Evolutionary conservation across 1,140 invertebrate species (phyloP).

Genomic region (Conopomorpha cramerella): DNA sequence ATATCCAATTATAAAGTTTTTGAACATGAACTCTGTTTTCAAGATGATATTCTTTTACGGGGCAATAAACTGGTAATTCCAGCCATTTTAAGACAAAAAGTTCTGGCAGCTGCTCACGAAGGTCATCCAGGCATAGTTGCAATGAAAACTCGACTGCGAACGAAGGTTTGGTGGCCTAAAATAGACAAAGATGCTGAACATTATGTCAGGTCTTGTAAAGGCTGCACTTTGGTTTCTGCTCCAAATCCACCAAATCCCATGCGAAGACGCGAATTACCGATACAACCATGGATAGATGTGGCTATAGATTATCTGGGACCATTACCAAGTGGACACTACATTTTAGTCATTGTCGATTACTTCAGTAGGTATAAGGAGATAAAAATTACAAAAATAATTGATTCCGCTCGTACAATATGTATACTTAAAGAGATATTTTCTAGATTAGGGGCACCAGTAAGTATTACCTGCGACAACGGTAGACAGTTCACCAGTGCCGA

Average conservation of each 20-base stretch:
- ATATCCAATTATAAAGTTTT: slow-evolving; percentile 1
- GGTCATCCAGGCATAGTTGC: slow-evolving; percentile 44
- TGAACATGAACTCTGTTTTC: slow-evolving; percentile 3
- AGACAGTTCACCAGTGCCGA: slow-evolving; percentile 8
- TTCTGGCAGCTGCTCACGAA: slow-evolving; percentile 19
- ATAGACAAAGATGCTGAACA: slow-evolving; percentile 42
- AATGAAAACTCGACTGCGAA: slow-evolving; percentile 56
- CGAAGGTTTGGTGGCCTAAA: slow-evolving; percentile 49
- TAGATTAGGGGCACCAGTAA: background rate
- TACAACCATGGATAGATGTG: slow-evolving; percentile 10
- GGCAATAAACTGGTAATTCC: slow-evolving; percentile 1
- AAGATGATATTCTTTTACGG: slow-evolving; percentile 1
- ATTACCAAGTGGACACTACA: slow-evolving; percentile 8
- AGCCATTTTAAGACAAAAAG: background rate
- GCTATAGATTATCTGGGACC: slow-evolving; percentile 12
- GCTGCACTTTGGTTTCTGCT: slow-evolving; percentile 1
- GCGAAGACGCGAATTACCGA: slow-evolving; percentile 8
- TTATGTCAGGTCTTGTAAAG: slow-evolving; percentile 9
- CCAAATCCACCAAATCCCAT: slow-evolving; percentile 9
- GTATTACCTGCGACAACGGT: slow-evolving; percentile 11
- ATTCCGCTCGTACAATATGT: background rate
- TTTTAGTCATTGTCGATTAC: slow-evolving; percentile 11
- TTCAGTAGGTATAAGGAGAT: slow-evolving; percentile 6
- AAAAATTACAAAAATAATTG: slow-evolving; percentile 1
- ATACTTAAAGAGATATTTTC: slow-evolving; percentile 3